Percentiles rank a stretch among this genome's conserved stretches.
These are phyloP conservation scores for Boleophthalmus pectinirostris DNA, from an alignment of 2,113 vertebrate species.

Conservation along the genomic window DNA sequence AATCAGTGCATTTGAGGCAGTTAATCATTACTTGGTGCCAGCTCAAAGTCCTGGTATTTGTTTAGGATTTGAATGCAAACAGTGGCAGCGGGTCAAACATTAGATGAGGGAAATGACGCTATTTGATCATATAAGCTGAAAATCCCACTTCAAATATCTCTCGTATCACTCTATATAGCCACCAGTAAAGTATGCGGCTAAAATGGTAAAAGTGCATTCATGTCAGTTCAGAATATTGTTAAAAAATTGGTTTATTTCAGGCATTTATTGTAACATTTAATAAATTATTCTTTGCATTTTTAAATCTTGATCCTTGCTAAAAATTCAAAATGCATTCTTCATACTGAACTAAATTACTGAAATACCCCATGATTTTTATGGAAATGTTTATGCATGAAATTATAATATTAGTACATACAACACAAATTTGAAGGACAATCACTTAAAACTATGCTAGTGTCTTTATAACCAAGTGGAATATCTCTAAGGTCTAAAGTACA, in stretches of 20 bases:
- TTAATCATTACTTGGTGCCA: slow-evolving; percentile 59
- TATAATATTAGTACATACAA: not conserved
- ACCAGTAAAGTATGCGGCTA: not conserved
- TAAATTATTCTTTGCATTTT: too few relatives aligned
- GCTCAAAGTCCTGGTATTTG: slow-evolving; percentile 58
- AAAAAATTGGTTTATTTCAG: not conserved
- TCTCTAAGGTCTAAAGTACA: not conserved
- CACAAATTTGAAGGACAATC: slow-evolving; percentile 11
- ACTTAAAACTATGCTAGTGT: not conserved
- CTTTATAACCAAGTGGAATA: not conserved
- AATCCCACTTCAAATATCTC: slow-evolving; percentile 3
- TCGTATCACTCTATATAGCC: not conserved
- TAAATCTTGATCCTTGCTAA: not conserved
- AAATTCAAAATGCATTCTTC: not conserved
- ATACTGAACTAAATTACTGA: too few relatives aligned
- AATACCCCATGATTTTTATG: too few relatives aligned
- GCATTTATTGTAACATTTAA: not conserved
- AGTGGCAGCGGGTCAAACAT: not conserved
- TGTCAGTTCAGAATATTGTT: not conserved
- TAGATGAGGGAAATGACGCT: slow-evolving; percentile 7
- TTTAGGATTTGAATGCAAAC: slow-evolving; percentile 28
- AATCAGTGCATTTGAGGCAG: slow-evolving; percentile 16
- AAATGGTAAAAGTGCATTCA: not conserved
- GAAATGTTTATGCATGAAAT: too few relatives aligned
- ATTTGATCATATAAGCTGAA: not conserved